Conservation (phyloP, 1,140 invertebrate genomes). For the Microvelia longipes region DNA sequence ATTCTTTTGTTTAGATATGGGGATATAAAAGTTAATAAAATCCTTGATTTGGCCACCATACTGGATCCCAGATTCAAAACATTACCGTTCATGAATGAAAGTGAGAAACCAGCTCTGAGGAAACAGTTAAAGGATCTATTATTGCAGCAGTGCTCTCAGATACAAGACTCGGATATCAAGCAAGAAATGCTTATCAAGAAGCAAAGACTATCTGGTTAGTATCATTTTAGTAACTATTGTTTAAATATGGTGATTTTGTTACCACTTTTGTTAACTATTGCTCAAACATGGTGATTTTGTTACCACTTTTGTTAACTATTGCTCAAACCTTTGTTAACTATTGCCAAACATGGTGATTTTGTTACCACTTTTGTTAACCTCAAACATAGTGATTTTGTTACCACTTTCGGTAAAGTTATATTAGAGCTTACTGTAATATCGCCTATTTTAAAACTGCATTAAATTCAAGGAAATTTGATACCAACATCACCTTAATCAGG, state of each 20-base stretch:
- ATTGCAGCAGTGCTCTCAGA: slow-evolving; percentile 22
- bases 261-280: no score
- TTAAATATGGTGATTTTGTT: no score
- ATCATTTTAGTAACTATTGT: no score
- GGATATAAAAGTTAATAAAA: slow-evolving; percentile 29
- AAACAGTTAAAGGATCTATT: slow-evolving; percentile 33
- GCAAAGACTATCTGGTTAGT: slow-evolving; percentile 13
- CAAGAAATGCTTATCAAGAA: slow-evolving; percentile 13
- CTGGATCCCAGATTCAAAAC: slow-evolving; percentile 39
- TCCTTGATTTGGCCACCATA: slow-evolving; percentile 35
- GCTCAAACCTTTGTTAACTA: not conserved
- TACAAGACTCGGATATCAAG: slow-evolving; percentile 10
- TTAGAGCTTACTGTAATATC: not conserved
- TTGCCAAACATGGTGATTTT: no score
- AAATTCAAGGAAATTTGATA: slow-evolving; percentile 3
- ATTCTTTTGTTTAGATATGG: slow-evolving; percentile 26
- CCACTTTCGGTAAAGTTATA: slow-evolving; percentile 3
- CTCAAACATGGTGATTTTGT: no score
- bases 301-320: no score
- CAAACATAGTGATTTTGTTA: not conserved
- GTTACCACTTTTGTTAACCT: no score
- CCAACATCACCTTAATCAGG: slow-evolving; percentile 3
- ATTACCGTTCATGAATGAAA: slow-evolving; percentile 33
- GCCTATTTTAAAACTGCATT: not conserved
- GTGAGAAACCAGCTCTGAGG: slow-evolving; percentile 31